These are phyloP conservation scores for Sebastes matsubarae DNA, from an alignment of 2,797 vertebrate species.

Conservation along the genomic window DNA sequence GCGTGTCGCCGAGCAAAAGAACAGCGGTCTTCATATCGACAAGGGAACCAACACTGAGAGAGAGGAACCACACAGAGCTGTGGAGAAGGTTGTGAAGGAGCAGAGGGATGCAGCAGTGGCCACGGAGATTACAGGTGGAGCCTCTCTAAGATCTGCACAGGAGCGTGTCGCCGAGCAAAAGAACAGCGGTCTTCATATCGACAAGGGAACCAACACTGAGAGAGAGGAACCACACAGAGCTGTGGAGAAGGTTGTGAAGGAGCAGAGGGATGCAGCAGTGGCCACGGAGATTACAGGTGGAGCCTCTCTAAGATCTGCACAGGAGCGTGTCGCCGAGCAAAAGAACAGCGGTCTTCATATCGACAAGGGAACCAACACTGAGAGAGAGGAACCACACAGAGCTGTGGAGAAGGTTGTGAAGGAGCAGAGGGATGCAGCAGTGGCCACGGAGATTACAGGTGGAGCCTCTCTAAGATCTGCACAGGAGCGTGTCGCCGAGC, in stretches of 20 bases:
- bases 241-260: constrained; percentile 32
- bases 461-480: constrained; percentile 50
- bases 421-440: constrained; percentile 55
- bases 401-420: constrained; percentile 22
- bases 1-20: constrained; percentile 30
- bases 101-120: constrained; percentile 23
- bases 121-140: background rate
- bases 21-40: constrained; percentile 36
- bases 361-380: constrained; percentile 58
- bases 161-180: constrained; percentile 36
- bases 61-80: background rate
- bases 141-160: constrained; percentile 52
- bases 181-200: constrained; percentile 22
- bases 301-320: constrained; percentile 53
- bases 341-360: constrained; percentile 33
- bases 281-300: too few species aligned
- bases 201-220: constrained; percentile 58
- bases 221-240: constrained; percentile 19
- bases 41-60: constrained; percentile 53
- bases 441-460: background rate
- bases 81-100: constrained; percentile 26
- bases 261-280: constrained; percentile 59
- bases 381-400: constrained; percentile 23
- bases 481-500: constrained; percentile 32
- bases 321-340: constrained; percentile 29